Conservation (phyloP, 2,113 vertebrate genomes). For the Bucco capensis region DNA sequence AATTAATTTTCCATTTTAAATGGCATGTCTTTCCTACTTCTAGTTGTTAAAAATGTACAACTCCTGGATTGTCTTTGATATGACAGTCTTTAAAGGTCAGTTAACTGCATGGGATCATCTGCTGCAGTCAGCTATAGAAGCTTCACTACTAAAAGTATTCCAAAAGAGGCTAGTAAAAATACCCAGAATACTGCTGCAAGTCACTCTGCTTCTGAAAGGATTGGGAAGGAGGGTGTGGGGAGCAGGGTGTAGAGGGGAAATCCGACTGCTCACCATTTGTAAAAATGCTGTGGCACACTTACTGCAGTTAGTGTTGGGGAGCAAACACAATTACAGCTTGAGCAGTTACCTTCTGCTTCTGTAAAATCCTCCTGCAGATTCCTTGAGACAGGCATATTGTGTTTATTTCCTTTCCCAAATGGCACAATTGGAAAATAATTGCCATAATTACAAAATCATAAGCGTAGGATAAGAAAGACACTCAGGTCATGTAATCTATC, state of each 20-base stretch:
- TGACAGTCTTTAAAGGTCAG: not conserved
- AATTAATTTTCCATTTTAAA: not conserved
- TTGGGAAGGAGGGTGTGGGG: no score
- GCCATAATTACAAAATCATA: constrained; percentile 37
- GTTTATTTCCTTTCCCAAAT: constrained; percentile 28
- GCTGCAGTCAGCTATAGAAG: not conserved
- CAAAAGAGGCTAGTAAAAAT: not conserved
- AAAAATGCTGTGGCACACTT: not conserved
- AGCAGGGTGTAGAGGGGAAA: not conserved
- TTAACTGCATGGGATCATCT: not conserved
- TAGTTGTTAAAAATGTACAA: not conserved
- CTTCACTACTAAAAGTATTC: not conserved
- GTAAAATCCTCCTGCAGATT: not conserved
- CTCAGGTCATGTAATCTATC: constrained; percentile 29
- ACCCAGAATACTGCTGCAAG: not conserved
- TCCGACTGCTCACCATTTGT: not conserved
- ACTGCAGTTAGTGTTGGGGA: not conserved
- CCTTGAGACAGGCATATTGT: not conserved
- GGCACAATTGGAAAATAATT: constrained; percentile 25
- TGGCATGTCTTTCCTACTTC: not conserved
- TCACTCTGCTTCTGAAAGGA: not conserved
- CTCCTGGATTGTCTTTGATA: not conserved
- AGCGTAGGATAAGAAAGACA: constrained; percentile 22
- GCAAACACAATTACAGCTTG: not conserved
- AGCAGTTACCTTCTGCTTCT: not conserved